Evolutionary conservation across 2,888 invertebrate genomes (phyloP).

Genomic region (Euproctis similis): DNA sequence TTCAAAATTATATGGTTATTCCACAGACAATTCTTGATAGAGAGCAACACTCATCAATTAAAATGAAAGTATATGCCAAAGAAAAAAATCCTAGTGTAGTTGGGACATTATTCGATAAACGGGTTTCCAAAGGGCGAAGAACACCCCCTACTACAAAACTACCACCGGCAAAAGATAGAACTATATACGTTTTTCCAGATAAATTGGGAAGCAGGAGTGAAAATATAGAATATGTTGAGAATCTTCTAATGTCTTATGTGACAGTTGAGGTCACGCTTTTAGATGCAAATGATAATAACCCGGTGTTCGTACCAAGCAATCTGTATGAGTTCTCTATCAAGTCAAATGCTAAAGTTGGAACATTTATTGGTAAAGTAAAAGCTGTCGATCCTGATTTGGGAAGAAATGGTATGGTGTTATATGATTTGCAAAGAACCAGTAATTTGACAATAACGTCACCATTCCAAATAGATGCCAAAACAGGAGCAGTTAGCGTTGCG

Average conservation of each 20-base stretch:
- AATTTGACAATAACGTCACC: slow-evolving; percentile 79
- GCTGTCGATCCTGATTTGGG: slow-evolving; percentile 89
- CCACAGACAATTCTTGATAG: slow-evolving; percentile 83
- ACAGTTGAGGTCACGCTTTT: slow-evolving; percentile 87
- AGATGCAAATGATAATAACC: slow-evolving; percentile 95
- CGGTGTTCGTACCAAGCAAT: slow-evolving; percentile 88
- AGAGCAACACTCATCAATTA: slow-evolving; percentile 82
- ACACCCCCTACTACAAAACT: slow-evolving; percentile 38
- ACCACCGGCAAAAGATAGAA: slow-evolving; percentile 46
- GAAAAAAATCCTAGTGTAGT: slow-evolving; percentile 84
- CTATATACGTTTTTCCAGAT: slow-evolving; percentile 67
- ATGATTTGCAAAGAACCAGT: slow-evolving; percentile 82
- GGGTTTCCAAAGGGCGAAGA: slow-evolving; percentile 57
- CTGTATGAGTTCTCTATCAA: slow-evolving; percentile 86
- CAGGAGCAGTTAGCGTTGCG: slow-evolving; percentile 81
- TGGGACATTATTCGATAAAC: slow-evolving; percentile 59
- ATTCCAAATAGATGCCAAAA: slow-evolving; percentile 82
- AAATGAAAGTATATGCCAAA: slow-evolving; percentile 85
- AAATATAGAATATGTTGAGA: slow-evolving; percentile 60
- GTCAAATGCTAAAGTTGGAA: slow-evolving; percentile 80
- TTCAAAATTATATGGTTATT: slow-evolving; percentile 2
- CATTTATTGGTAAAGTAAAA: slow-evolving; percentile 85
- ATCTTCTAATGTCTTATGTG: slow-evolving; percentile 74
- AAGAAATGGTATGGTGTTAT: slow-evolving; percentile 82
- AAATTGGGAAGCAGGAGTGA: slow-evolving; percentile 54